phyloP scores from a whole-genome alignment of 2,888 invertebrate genomes.

The Mystacides longicornis region DNA sequence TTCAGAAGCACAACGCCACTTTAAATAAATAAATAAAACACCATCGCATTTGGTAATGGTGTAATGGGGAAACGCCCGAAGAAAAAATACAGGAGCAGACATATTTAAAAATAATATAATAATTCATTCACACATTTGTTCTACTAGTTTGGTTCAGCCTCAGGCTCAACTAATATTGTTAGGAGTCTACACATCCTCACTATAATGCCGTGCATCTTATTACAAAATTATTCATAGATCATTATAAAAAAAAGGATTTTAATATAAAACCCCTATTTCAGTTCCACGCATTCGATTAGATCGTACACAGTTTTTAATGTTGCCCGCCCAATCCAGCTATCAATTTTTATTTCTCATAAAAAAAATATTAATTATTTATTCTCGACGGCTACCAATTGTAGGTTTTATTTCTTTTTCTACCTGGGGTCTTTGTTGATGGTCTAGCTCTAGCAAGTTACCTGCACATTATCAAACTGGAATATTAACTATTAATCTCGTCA shows the following conservation, averaged over 20 bases:
- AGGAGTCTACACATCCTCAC: neutral
- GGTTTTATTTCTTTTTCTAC: neutral
- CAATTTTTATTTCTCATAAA: neutral
- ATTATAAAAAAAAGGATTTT: neutral
- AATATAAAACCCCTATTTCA: neutral
- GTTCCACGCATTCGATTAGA: too few species aligned
- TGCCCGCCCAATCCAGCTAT: neutral
- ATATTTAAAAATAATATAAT: neutral
- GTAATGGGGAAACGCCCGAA: too few species aligned
- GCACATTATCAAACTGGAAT: neutral
- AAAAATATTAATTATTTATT: constrained; percentile 1
- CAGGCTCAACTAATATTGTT: neutral
- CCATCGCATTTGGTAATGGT: too few species aligned
- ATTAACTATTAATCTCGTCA: too few species aligned
- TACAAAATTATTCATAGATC: neutral
- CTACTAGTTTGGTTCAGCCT: neutral
- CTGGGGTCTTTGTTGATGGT: neutral
- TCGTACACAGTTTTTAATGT: neutral
- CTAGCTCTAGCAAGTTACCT: neutral
- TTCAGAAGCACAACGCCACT: too few species aligned
- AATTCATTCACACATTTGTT: neutral
- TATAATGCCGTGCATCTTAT: neutral
- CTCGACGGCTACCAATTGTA: neutral
- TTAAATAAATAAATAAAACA: too few species aligned
- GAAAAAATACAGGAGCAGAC: neutral